Evolutionary conservation across 2,797 vertebrate genomes (phyloP), one percentile per base, ranked within the genome.

Genomic region (Gymnothorax javanicus): DNA sequence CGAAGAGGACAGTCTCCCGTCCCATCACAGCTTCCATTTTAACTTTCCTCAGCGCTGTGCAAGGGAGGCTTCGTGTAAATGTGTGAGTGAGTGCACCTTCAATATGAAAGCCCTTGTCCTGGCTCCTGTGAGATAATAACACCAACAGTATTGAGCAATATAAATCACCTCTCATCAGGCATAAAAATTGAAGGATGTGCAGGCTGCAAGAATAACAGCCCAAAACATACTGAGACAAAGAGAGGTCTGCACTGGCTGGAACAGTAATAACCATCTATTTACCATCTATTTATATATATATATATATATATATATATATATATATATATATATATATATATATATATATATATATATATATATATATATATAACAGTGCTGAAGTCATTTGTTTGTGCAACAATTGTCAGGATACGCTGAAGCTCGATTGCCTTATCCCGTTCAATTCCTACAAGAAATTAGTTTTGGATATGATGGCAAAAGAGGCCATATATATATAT

Each of bases 91-190:
- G 91, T 87, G 97, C 97, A 77, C 96, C 97, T 90, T 97, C 96
- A 11, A 97, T 86, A 77, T 95, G 93, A 92, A 99, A 99, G 20
- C 97, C 94, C 91, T 99, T 99, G 94, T 98, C 97, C 93, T 98
- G 98, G 92, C 97, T 99, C 96, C 98, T 99, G 93, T 43, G 67
- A 89, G 91, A 84, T 77, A 0, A 77, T n/a, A 54, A 77, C 15
- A 77, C 27, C 59, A 67, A 83, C 60, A 60, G 25, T 15, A 57
- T 3, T 75, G 25, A 33, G 11, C 25, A 15, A 25, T 15, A 4
- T 50, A 15, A 43, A 43, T 11, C 69, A 43, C 33, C 13, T 75
- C 73, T 75, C 73, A 27, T 50, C 4, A 4, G 71, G 13, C 3
- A 67, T 20, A 67, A 6, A 67, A 67, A 67, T 20, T 23, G 62